Conservation (phyloP, 2,113 vertebrate genomes). For the Tonatia bakeri region DNA sequence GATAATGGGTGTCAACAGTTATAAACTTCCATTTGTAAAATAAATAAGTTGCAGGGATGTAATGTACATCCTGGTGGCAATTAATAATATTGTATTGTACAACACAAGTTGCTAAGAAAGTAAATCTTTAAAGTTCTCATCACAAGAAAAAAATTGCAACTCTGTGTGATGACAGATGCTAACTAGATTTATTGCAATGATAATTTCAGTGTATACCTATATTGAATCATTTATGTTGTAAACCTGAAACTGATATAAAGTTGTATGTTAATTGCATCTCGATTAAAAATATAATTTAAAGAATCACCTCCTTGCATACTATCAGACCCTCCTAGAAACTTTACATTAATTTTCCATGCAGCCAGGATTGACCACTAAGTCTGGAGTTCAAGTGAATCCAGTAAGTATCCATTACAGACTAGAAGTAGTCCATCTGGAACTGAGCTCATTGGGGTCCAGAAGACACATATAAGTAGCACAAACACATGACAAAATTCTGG, state of each 20-base stretch:
- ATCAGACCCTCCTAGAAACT: background rate
- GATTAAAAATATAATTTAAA: background rate
- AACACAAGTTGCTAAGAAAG: background rate
- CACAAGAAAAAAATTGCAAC: background rate
- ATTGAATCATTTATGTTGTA: background rate
- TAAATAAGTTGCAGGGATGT: background rate
- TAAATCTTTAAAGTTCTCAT: background rate
- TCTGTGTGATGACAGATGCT: background rate
- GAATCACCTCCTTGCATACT: background rate
- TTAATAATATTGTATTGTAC: background rate
- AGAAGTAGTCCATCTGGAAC: background rate
- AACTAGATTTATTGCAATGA: background rate
- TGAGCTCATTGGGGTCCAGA: background rate
- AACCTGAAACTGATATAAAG: background rate
- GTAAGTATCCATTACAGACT: background rate
- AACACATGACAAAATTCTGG: background rate
- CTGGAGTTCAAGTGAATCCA: background rate
- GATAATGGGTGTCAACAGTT: background rate
- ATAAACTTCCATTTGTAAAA: background rate
- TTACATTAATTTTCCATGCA: background rate
- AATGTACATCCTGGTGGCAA: background rate
- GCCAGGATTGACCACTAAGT: background rate
- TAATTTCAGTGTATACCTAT: background rate
- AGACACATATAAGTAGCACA: background rate
- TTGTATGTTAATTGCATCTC: background rate